These are phyloP conservation scores for Odocoileus virginianus DNA, from an alignment of 2,113 vertebrate genomes.

Conservation along the genomic window DNA sequence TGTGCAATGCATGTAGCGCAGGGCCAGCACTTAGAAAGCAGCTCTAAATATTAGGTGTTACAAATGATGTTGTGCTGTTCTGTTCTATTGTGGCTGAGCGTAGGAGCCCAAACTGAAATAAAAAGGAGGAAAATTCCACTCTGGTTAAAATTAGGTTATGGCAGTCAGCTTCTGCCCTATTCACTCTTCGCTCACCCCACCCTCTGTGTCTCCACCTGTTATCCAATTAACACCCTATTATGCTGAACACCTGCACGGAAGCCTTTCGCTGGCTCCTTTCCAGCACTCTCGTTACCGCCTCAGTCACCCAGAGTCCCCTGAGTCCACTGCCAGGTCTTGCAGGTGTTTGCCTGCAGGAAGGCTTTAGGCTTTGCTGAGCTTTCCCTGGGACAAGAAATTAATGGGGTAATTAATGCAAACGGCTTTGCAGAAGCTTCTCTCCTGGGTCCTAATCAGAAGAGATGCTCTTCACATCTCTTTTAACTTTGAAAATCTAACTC, in stretches of 20 bases:
- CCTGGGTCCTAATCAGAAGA: constrained; percentile 6
- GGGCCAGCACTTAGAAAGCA: not conserved
- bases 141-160: constrained; percentile 45
- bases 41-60: not conserved
- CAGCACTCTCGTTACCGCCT: not conserved
- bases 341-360: constrained; percentile 35
- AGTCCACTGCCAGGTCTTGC: not conserved
- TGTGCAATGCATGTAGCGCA: not conserved
- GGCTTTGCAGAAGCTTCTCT: constrained; percentile 17
- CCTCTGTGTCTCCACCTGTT: constrained; percentile 60
- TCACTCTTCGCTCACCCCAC: not conserved
- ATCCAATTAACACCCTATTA: constrained; percentile 54
- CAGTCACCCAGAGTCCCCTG: not conserved
- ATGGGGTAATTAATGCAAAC: constrained; percentile 46
- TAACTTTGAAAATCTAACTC: constrained; percentile 33
- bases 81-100: not conserved
- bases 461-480: not conserved
- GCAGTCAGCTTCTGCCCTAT: not conserved
- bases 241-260: constrained; percentile 56
- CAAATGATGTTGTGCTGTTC: not conserved
- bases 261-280: not conserved
- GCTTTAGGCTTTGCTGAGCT: constrained; percentile 24
- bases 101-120: not conserved
- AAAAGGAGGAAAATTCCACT: constrained; percentile 69
- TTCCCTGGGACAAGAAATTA: constrained; percentile 19